Evolutionary conservation across 1,140 invertebrate species (phyloP), one percentile per base, ranked within the genome.

Genomic region (Drosophila leontia): DNA sequence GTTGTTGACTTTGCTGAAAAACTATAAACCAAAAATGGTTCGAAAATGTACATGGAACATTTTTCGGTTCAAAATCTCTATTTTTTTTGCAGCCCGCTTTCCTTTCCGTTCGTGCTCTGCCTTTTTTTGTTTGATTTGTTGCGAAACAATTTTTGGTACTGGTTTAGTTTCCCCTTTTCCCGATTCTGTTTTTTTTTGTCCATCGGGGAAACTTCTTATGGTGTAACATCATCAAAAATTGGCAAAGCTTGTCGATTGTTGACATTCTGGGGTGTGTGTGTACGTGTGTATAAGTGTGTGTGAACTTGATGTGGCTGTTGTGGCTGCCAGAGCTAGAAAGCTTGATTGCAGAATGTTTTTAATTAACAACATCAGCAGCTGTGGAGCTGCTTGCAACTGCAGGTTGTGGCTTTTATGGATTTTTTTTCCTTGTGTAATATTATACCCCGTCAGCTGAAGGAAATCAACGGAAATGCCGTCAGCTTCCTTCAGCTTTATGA

Each of bases 171-270:
- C 3, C 41, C 32, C 26, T 15, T 39, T 17, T 6, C 29, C 47
- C 15, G 15, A 1, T 34, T 32, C 26, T 17, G 15, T 11, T 19
- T 29, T 67, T 53, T 34, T 69, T 70, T 37, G 56, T 44, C 39
- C 23, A 41, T 51, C 23, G 78, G 57, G 51, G 26, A 61, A 83
- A 78, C 70, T 84, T 83, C 77, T 84, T 82, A 72, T 76, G 74
- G 80, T 67, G 65, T 57, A 75, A 60, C 81, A 71, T 71, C 62
- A 78, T 71, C 65, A 80, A 80, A 80, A 84, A 76, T 76, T 80
- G 65, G 70, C 61, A 76, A 80, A 86, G 80, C 71, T 82, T 87
- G 75, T 86, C 83, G 71, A 80, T 80, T 87, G 71, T 87, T 86
- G 83, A 86, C 83, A 86, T 86, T 87, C 78, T 86, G 63, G 48